Conservation (phyloP, 2,113 vertebrate species). For the Upupa epops region DNA sequence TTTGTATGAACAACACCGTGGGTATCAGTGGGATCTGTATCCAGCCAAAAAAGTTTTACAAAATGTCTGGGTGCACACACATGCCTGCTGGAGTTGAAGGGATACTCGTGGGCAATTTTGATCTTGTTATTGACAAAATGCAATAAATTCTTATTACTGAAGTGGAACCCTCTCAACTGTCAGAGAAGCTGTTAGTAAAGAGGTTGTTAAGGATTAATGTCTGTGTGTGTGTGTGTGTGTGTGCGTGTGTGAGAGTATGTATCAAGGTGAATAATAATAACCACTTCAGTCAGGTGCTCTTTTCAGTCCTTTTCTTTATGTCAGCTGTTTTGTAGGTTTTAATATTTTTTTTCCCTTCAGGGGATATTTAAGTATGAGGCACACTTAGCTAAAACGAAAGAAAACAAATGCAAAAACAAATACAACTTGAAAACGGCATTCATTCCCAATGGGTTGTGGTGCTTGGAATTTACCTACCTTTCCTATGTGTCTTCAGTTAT, state of each 20-base stretch:
- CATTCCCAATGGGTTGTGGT: conserved; percentile 6
- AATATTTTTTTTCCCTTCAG: conserved; percentile 37
- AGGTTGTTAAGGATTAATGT: background rate
- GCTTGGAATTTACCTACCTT: background rate
- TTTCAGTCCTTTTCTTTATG: conserved; percentile 43
- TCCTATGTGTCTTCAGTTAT: conserved; percentile 29
- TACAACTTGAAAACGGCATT: conserved; percentile 38
- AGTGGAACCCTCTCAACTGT: background rate
- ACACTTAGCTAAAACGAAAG: conserved; percentile 15
- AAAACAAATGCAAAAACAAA: conserved; percentile 60
- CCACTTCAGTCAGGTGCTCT: conserved; percentile 19
- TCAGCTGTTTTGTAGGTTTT: conserved; percentile 41
- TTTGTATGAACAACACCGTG: background rate
- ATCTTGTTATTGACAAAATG: conserved; percentile 27
- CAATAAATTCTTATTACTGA: background rate
- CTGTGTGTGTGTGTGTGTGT: background rate
- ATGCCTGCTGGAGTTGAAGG: background rate
- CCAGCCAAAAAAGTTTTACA: background rate
- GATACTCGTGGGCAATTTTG: background rate
- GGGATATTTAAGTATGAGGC: conserved; percentile 37
- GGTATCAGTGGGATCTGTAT: background rate
- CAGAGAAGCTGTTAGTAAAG: background rate
- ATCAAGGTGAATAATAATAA: conserved; percentile 41
- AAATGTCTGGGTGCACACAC: background rate
- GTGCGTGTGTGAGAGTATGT: background rate